Percentiles rank a stretch among this genome's conserved stretches.
Conservation (phyloP, 2,113 vertebrate genomes). For the Amphilophus citrinellus region DNA sequence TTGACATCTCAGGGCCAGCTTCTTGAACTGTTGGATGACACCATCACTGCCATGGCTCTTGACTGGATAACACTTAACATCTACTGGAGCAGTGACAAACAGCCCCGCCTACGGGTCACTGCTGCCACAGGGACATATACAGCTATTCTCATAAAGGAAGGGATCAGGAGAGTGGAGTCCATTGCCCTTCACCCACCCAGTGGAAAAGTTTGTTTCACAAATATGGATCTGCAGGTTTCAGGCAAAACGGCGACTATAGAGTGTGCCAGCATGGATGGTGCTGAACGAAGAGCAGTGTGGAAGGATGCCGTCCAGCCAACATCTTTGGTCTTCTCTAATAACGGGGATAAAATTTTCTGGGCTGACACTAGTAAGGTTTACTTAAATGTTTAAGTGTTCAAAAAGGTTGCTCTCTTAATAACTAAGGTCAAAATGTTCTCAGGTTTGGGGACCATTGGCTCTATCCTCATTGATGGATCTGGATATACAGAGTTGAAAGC, state of each 20-base stretch:
- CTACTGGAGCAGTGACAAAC: slow-evolving; percentile 88
- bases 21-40: slow-evolving; percentile 78
- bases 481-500: slow-evolving; percentile 78
- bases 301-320: slow-evolving; percentile 76
- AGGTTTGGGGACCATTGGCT: slow-evolving; percentile 84
- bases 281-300: slow-evolving; percentile 78
- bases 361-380: slow-evolving; percentile 83
- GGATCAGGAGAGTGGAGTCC: slow-evolving; percentile 69
- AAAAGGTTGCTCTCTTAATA: not conserved
- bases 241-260: slow-evolving; percentile 62
- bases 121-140: slow-evolving; percentile 71
- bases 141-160: slow-evolving; percentile 76
- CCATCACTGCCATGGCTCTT: slow-evolving; percentile 82
- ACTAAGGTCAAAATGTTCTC: not conserved
- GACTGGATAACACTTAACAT: slow-evolving; percentile 90
- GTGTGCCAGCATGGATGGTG: slow-evolving; percentile 88
- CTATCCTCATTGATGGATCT: slow-evolving; percentile 83
- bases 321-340: slow-evolving; percentile 81
- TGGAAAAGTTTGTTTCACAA: slow-evolving; percentile 85
- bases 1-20: slow-evolving; percentile 73
- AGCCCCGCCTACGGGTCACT: slow-evolving; percentile 80
- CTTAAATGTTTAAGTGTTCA: rapidly evolving
- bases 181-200: slow-evolving; percentile 83
- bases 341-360: slow-evolving; percentile 87
- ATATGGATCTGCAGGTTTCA: slow-evolving; percentile 40